phyloP scores from a whole-genome alignment of 2,888 invertebrate species.

The Trissonchulus latispiculum region DNA sequence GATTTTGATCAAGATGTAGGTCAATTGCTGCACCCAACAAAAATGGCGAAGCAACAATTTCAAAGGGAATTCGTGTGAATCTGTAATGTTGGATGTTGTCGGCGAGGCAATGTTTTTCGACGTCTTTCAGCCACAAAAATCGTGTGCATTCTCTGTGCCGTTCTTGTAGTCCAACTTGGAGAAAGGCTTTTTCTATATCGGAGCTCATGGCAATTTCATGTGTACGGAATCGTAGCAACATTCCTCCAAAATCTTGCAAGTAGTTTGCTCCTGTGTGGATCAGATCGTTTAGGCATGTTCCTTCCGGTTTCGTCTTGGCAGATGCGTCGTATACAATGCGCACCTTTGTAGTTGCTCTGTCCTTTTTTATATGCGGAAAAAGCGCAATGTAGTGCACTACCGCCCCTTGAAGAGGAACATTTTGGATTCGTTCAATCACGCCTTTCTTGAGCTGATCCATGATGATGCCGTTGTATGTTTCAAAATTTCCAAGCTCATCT shows the following conservation, averaged over 20 bases:
- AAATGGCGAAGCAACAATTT: not conserved
- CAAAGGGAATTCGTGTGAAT: slow-evolving; percentile 17
- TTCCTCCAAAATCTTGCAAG: slow-evolving; percentile 4
- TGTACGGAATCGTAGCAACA: slow-evolving; percentile 13
- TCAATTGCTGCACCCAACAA: slow-evolving; percentile 7
- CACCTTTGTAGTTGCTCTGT: not conserved
- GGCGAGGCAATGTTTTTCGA: not conserved
- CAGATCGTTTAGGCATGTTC: slow-evolving; percentile 9
- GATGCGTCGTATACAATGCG: slow-evolving; percentile 12
- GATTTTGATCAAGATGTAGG: not conserved
- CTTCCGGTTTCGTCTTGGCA: not conserved
- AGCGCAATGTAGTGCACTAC: slow-evolving; percentile 16
- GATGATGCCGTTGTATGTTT: not conserved
- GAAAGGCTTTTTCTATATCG: slow-evolving; percentile 19
- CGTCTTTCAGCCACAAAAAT: slow-evolving; percentile 17
- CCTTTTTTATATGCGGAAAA: slow-evolving; percentile 9
- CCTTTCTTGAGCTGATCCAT: slow-evolving; percentile 13
- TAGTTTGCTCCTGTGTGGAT: slow-evolving; percentile 1
- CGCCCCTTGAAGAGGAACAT: not conserved
- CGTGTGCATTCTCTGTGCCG: not conserved
- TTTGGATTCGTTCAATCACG: slow-evolving; percentile 15
- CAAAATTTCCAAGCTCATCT: not conserved
- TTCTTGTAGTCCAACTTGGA: not conserved
- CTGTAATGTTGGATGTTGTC: slow-evolving; percentile 1
- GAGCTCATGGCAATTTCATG: not conserved